A percentile compares a stretch with the other conserved stretches of the same genome.
These are phyloP conservation scores for Drosophila monieri DNA, from an alignment of 2,888 invertebrate species.

Conservation along the genomic window DNA sequence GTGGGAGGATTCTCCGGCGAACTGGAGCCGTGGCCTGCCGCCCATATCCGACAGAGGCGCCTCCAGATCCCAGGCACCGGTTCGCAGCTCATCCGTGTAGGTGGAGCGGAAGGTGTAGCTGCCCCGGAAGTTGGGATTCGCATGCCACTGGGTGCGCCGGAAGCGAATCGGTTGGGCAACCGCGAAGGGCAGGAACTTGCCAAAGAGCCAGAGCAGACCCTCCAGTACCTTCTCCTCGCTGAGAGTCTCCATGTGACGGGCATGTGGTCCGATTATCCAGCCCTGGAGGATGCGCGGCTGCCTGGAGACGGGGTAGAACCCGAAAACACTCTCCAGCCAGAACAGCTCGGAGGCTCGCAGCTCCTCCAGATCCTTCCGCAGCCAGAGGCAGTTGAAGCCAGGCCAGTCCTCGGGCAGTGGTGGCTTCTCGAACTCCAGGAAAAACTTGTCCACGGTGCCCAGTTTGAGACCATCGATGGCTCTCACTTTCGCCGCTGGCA, in stretches of 20 bases:
- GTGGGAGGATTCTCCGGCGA: slow-evolving; percentile 89
- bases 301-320: slow-evolving; percentile 87
- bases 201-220: slow-evolving; percentile 73
- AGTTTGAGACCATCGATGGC: slow-evolving; percentile 86
- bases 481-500: slow-evolving; percentile 84
- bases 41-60: slow-evolving; percentile 84
- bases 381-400: slow-evolving; percentile 86
- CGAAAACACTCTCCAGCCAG: slow-evolving; percentile 88
- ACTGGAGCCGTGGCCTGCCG: slow-evolving; percentile 86
- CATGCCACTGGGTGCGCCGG: slow-evolving; percentile 87
- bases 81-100: slow-evolving; percentile 85
- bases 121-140: slow-evolving; percentile 86
- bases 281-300: slow-evolving; percentile 87
- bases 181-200: slow-evolving; percentile 73
- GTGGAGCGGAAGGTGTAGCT: slow-evolving; percentile 88
- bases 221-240: slow-evolving; percentile 84
- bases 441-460: slow-evolving; percentile 87
- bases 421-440: slow-evolving; percentile 85
- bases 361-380: slow-evolving; percentile 82
- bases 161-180: slow-evolving; percentile 63
- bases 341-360: slow-evolving; percentile 70
- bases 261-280: slow-evolving; percentile 88
- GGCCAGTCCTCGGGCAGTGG: slow-evolving; percentile 85
- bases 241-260: slow-evolving; percentile 86
- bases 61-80: slow-evolving; percentile 85